Evolutionary conservation across 2,888 invertebrate genomes (phyloP).

Genomic region (Nudaria mundana): DNA sequence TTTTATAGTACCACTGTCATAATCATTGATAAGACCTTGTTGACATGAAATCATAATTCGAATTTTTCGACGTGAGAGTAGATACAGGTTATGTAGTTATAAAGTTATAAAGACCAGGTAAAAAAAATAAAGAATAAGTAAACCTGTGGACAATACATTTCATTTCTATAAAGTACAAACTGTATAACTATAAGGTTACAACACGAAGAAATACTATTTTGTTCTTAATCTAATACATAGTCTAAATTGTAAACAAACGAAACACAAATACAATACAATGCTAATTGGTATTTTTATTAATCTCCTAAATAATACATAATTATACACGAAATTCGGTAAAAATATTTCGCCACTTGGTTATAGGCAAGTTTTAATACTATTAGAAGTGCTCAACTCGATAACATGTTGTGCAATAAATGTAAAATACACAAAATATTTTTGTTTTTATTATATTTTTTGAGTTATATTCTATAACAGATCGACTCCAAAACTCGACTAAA

Average conservation of each 20-base stretch:
- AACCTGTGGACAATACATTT: constrained; percentile 26
- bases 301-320: constrained; percentile 35
- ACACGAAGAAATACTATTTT: constrained; percentile 64
- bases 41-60: too few species aligned
- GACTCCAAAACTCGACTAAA: constrained; percentile 58
- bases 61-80: too few species aligned
- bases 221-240: constrained; percentile 51
- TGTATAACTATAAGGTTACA: constrained; percentile 39
- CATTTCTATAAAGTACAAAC: constrained; percentile 46
- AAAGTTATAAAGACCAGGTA: too few species aligned
- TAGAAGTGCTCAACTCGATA: constrained; percentile 36
- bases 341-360: constrained; percentile 36
- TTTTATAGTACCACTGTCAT: too few species aligned
- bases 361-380: constrained; percentile 35
- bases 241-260: constrained; percentile 43
- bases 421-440: constrained; percentile 18
- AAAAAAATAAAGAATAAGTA: too few species aligned
- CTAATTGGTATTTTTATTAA: constrained; percentile 28
- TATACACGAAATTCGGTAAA: constrained; percentile 33
- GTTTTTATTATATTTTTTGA: constrained; percentile 23
- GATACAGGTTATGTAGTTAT: too few species aligned
- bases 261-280: constrained; percentile 30
- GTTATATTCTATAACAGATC: constrained; percentile 49
- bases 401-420: constrained; percentile 34
- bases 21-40: too few species aligned